phyloP scores from a whole-genome alignment of 2,797 vertebrate species.

The Malacoctenus gilli region DNA sequence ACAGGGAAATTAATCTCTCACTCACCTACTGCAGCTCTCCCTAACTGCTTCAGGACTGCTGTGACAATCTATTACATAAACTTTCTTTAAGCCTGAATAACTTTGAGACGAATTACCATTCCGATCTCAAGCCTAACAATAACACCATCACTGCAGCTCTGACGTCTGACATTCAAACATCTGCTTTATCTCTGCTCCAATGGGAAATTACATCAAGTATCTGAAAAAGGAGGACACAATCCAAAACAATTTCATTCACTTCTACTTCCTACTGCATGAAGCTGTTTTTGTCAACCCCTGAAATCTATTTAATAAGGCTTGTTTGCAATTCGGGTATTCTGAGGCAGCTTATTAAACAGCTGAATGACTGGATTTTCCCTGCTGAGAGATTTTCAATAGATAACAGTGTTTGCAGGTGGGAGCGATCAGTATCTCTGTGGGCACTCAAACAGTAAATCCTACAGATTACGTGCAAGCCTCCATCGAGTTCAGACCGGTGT shows the following conservation, averaged over 20 bases:
- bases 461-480: conserved; percentile 12
- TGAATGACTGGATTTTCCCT: conserved; percentile 26
- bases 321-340: conserved; percentile 24
- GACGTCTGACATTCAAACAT: conserved; percentile 4
- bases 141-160: conserved; percentile 1
- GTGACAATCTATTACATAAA: not conserved
- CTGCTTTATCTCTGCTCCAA: not conserved
- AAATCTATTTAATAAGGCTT: conserved; percentile 23
- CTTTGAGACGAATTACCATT: conserved; percentile 4
- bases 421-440: conserved; percentile 20
- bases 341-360: conserved; percentile 28
- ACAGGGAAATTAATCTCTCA: conserved; percentile 4
- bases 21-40: not conserved
- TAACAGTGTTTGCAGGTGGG: conserved; percentile 23
- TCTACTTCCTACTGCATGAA: conserved; percentile 1
- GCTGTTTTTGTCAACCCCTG: conserved; percentile 1
- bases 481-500: not conserved
- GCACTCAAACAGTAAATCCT: conserved; percentile 1
- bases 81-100: not conserved
- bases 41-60: not conserved
- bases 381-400: conserved; percentile 25
- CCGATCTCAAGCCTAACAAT: conserved; percentile 1
- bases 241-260: conserved; percentile 8
- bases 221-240: not conserved
- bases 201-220: not conserved